These are phyloP conservation scores for Lethocerus indicus DNA, from an alignment of 1,140 invertebrate species.

Conservation along the genomic window DNA sequence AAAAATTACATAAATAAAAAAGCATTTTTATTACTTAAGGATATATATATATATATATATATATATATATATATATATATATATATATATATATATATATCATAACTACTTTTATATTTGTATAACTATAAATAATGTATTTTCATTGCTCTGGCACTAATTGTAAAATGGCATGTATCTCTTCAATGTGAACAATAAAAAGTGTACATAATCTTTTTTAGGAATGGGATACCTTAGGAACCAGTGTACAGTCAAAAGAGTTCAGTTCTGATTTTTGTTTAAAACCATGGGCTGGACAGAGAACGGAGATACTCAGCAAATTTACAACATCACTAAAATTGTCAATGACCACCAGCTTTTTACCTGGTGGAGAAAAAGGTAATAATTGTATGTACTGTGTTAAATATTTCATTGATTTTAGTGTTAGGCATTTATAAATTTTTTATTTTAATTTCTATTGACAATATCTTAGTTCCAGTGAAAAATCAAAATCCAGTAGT, in stretches of 20 bases:
- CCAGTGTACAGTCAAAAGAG: constrained; percentile 25
- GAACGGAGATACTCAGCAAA: constrained; percentile 57
- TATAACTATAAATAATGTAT: too few relatives aligned
- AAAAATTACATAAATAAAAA: not conserved
- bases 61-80: constrained; percentile 62
- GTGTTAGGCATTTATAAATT: not conserved
- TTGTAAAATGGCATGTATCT: too few relatives aligned
- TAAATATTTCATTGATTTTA: not conserved
- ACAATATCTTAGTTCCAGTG: not conserved
- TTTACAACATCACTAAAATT: constrained; percentile 85
- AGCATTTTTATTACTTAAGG: constrained; percentile 6
- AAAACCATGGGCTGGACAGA: constrained; percentile 57
- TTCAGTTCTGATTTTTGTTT: constrained; percentile 28
- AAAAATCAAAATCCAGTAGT: constrained; percentile 59
- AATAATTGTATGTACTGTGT: not conserved
- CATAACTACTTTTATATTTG: too few relatives aligned
- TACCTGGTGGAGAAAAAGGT: not conserved
- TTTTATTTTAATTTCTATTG: not conserved
- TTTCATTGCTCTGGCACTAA: too few relatives aligned
- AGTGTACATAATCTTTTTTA: not conserved
- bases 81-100: too few relatives aligned
- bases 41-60: constrained; percentile 34
- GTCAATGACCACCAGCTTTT: constrained; percentile 50
- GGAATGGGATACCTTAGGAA: not conserved
- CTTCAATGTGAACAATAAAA: too few relatives aligned